Conservation (phyloP, 35 echinoderm and acorn worm genomes). For the Apostichopus californicus region DNA sequence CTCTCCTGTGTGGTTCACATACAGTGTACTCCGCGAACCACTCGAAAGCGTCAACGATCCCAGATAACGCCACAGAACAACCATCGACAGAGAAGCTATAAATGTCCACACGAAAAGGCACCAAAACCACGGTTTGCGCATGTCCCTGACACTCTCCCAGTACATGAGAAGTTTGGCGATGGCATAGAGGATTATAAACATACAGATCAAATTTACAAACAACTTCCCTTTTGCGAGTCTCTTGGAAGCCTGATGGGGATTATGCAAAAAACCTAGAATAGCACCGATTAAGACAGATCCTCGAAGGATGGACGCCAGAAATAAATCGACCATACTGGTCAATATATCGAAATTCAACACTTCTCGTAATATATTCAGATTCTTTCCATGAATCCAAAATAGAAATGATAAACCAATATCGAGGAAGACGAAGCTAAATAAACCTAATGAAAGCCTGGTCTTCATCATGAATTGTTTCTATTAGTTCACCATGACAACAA, state of each 20-base stretch:
- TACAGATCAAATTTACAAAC: neutral
- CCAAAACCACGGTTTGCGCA: slow-evolving; percentile 68
- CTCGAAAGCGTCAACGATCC: neutral
- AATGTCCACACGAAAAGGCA: slow-evolving; percentile 47
- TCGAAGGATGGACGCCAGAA: slow-evolving; percentile 28
- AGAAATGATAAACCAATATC: slow-evolving; percentile 49
- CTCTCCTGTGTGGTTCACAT: neutral
- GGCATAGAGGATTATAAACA: slow-evolving; percentile 32
- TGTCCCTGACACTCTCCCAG: slow-evolving; percentile 29
- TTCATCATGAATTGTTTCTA: neutral
- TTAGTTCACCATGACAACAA: no score
- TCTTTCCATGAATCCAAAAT: slow-evolving; percentile 48
- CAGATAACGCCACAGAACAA: neutral
- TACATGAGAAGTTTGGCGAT: slow-evolving; percentile 61
- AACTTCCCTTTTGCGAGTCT: slow-evolving; percentile 15
- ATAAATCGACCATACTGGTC: slow-evolving; percentile 45
- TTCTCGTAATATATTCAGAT: neutral
- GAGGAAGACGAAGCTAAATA: slow-evolving; percentile 22
- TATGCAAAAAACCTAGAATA: slow-evolving; percentile 32
- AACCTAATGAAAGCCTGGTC: neutral
- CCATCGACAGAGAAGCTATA: slow-evolving; percentile 19
- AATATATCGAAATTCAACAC: slow-evolving; percentile 16
- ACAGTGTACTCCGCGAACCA: neutral
- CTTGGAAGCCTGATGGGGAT: slow-evolving; percentile 32
- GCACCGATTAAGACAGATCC: slow-evolving; percentile 48